These are phyloP conservation scores for Tauraco erythrolophus DNA, from an alignment of 2,113 vertebrate species.

Conservation along the genomic window DNA sequence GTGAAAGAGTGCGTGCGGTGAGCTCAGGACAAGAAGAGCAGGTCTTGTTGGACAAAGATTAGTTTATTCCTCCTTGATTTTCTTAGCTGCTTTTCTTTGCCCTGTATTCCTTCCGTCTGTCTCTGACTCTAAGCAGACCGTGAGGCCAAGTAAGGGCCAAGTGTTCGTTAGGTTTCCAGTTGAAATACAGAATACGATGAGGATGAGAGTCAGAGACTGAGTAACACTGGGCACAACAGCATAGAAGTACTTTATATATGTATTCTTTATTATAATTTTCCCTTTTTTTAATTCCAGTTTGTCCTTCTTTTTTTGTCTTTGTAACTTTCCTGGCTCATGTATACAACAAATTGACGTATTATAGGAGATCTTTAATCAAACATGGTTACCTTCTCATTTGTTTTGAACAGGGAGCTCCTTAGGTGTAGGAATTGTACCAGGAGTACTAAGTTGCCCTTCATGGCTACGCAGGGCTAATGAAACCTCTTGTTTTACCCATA, in stretches of 20 bases:
- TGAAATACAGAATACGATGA: background rate
- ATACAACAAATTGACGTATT: background rate
- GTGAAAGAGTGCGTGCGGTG: background rate
- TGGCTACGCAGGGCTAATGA: background rate
- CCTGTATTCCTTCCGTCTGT: background rate
- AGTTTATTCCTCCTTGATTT: background rate
- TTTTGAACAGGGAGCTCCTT: background rate
- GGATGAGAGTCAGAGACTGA: background rate
- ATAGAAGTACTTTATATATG: background rate
- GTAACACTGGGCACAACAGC: background rate
- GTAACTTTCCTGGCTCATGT: background rate
- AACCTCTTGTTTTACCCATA: background rate
- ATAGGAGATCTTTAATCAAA: background rate
- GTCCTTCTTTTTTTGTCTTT: background rate
- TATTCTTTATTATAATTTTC: background rate
- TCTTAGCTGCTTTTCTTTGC: background rate
- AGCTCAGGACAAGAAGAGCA: background rate
- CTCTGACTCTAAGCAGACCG: background rate
- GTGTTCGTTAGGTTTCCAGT: background rate
- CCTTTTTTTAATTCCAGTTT: background rate
- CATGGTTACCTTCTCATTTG: background rate
- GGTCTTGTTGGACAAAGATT: background rate
- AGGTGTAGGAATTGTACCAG: background rate
- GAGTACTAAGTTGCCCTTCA: background rate
- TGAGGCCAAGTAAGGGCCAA: background rate